Evolutionary conservation across 2,888 invertebrate species (phyloP).

Genomic region (Aphodius granarius): DNA sequence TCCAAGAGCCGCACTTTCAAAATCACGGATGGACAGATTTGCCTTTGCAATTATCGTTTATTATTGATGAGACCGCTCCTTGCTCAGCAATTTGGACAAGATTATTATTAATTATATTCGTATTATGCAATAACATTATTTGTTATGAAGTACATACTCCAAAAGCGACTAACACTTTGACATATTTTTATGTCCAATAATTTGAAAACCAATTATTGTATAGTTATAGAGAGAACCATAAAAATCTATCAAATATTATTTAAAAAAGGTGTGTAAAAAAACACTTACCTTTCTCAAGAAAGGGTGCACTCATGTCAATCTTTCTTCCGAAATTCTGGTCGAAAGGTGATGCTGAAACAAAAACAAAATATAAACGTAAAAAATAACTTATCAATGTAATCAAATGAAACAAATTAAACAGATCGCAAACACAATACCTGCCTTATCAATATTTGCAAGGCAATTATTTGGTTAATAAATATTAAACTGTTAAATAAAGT

Average conservation of each 20-base stretch:
- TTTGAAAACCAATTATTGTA: too few relatives aligned
- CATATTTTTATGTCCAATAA: too few relatives aligned
- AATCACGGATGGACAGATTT: neutral
- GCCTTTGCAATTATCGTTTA: neutral
- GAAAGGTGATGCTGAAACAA: conserved; percentile 25
- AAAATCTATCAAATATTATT: neutral
- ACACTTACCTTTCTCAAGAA: conserved; percentile 28
- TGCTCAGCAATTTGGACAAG: neutral
- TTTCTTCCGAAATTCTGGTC: conserved; percentile 24
- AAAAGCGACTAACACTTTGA: too few relatives aligned
- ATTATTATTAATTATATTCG: neutral
- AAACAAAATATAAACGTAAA: neutral
- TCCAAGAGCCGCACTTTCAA: neutral
- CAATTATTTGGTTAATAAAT: neutral
- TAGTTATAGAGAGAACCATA: too few relatives aligned
- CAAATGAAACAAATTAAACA: neutral
- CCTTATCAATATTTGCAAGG: neutral
- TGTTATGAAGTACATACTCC: too few relatives aligned
- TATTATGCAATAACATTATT: neutral
- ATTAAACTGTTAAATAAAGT: neutral
- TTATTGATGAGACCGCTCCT: neutral
- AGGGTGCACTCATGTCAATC: conserved; percentile 29
- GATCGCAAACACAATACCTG: neutral
- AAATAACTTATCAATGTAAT: neutral
- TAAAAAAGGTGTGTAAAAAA: neutral